These are phyloP conservation scores for Strigops habroptila DNA, from an alignment of 2,113 vertebrate species.

Conservation along the genomic window DNA sequence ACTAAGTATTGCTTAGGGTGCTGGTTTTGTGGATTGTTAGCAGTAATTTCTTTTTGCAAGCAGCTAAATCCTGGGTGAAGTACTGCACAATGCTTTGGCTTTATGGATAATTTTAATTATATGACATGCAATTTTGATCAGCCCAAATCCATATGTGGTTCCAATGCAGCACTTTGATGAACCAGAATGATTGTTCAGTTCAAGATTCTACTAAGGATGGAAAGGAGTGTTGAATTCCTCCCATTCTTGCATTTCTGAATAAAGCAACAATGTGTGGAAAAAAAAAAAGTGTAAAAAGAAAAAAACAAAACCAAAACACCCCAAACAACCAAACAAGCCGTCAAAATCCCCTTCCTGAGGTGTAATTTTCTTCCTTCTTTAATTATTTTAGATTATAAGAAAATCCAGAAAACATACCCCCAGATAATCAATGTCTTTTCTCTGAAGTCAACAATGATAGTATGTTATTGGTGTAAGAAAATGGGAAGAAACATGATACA, in stretches of 20 bases:
- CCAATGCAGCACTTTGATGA: neutral
- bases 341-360: neutral
- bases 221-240: neutral
- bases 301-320: neutral
- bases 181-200: neutral
- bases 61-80: neutral
- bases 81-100: neutral
- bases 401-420: neutral
- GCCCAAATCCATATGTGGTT: neutral
- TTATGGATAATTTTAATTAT: neutral
- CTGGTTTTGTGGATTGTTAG: neutral
- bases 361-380: neutral
- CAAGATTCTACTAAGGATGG: neutral
- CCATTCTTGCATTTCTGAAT: neutral
- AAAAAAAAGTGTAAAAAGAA: neutral
- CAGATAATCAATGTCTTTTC: neutral
- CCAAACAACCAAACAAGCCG: neutral
- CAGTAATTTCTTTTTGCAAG: neutral
- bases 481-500: neutral
- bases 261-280: neutral
- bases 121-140: accelerated
- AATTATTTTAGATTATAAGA: neutral
- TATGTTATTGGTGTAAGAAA: neutral
- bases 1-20: neutral
- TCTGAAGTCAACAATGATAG: neutral